Conservation (phyloP, 2,888 invertebrate species). For the Diabrotica balteata region DNA sequence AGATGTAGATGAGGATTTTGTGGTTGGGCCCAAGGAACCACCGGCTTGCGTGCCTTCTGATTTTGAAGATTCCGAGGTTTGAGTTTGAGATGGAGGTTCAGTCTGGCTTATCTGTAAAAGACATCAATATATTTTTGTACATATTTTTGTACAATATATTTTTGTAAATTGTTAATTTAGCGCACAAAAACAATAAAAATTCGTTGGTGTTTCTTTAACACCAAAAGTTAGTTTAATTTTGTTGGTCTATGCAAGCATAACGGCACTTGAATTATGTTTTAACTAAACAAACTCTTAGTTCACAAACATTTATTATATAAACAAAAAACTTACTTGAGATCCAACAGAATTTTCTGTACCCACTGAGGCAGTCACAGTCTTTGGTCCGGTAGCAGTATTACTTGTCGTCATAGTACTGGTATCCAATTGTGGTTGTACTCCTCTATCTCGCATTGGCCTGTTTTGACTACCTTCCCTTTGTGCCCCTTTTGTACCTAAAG, state of each 20-base stretch:
- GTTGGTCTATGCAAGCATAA: too few relatives aligned
- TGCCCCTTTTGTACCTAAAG: conserved; percentile 58
- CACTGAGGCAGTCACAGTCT: conserved; percentile 71
- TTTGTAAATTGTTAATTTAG: too few relatives aligned
- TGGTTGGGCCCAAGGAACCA: conserved; percentile 69
- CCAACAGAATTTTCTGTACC: conserved; percentile 76
- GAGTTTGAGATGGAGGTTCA: conserved; percentile 58
- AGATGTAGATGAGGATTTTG: conserved; percentile 68
- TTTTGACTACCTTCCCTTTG: conserved; percentile 57
- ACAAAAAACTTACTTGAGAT: conserved; percentile 62
- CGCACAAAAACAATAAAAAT: too few relatives aligned
- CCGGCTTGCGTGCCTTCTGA: conserved; percentile 87
- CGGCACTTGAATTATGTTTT: too few relatives aligned
- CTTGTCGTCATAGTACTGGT: conserved; percentile 74
- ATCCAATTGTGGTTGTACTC: conserved; percentile 73
- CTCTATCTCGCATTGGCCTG: conserved; percentile 58
- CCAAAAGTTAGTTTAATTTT: too few relatives aligned
- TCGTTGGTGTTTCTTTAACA: too few relatives aligned
- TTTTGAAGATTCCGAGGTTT: conserved; percentile 65
- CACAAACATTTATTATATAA: not conserved
- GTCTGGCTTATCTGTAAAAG: conserved; percentile 57
- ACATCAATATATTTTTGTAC: not conserved
- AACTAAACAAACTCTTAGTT: too few relatives aligned
- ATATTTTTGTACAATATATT: too few relatives aligned
- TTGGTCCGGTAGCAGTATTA: conserved; percentile 69